Percentiles rank a stretch among this genome's conserved stretches.
Conservation (phyloP, 2,113 vertebrate species). For the Tenebrosternarchus preto region DNA sequence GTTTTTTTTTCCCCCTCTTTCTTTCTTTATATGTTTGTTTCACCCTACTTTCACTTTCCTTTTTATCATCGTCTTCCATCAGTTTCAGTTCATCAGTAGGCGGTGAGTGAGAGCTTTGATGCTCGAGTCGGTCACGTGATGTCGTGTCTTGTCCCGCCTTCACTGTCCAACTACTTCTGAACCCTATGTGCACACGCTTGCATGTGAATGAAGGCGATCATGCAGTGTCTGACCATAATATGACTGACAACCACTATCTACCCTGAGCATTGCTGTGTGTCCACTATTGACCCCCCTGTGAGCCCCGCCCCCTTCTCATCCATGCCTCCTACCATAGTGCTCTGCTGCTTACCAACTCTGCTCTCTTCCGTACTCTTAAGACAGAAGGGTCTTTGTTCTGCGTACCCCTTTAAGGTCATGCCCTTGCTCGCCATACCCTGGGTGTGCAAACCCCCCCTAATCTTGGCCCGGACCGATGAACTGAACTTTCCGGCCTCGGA, state of each 20-base stretch:
- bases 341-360: neutral
- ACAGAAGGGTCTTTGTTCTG: slow-evolving; percentile 20
- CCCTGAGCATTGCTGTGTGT: neutral
- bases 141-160: too few relatives aligned
- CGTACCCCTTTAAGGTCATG: slow-evolving; percentile 34
- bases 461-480: slow-evolving; percentile 34
- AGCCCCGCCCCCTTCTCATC: neutral
- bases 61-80: neutral
- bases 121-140: too few relatives aligned
- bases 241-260: neutral
- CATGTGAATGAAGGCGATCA: neutral
- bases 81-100: neutral
- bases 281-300: neutral
- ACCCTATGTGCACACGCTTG: neutral
- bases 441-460: neutral
- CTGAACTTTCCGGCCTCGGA: slow-evolving; percentile 37
- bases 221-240: neutral
- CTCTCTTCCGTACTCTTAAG: slow-evolving; percentile 13
- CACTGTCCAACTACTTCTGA: neutral
- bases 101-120: too few relatives aligned
- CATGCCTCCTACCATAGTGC: neutral
- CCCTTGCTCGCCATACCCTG: neutral
- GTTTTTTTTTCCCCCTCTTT: too few relatives aligned
- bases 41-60: neutral
- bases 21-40: neutral